These are phyloP conservation scores for Parthenolecanium corni DNA, from an alignment of 2,888 invertebrate genomes.

Conservation along the genomic window DNA sequence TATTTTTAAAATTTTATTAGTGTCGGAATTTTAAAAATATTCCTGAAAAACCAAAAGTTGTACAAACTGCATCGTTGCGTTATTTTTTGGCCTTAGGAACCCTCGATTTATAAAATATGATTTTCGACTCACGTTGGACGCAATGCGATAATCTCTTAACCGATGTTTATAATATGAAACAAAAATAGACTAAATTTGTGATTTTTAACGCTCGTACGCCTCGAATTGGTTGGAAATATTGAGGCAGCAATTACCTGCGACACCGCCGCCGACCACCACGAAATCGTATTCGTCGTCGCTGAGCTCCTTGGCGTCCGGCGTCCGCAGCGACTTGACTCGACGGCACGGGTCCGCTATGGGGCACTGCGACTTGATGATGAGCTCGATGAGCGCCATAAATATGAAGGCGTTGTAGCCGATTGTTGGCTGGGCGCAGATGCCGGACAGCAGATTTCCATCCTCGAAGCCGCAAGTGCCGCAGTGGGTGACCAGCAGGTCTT, in stretches of 20 bases:
- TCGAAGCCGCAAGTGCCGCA: constrained; percentile 33
- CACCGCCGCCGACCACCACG: constrained; percentile 74
- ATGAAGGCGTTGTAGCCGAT: constrained; percentile 11
- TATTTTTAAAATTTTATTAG: too few species aligned
- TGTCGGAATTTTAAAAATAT: too few species aligned
- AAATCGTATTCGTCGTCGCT: constrained; percentile 57
- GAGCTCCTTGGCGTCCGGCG: constrained; percentile 18
- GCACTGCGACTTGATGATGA: constrained; percentile 34
- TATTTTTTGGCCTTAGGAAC: too few species aligned
- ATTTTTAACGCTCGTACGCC: too few species aligned
- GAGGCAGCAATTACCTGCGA: constrained; percentile 51
- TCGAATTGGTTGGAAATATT: neutral
- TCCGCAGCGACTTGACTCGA: constrained; percentile 29
- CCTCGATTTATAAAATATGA: too few species aligned
- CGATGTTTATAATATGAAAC: too few species aligned
- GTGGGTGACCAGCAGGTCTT: neutral
- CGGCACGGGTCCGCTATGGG: constrained; percentile 35
- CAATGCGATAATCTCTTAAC: too few species aligned
- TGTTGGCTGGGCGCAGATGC: constrained; percentile 32
- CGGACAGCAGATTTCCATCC: constrained; percentile 34
- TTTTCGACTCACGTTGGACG: too few species aligned
- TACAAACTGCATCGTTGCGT: too few species aligned
- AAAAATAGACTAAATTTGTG: too few species aligned
- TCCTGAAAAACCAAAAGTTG: too few species aligned
- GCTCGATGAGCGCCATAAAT: constrained; percentile 35